A percentile compares a stretch with the other conserved stretches of the same genome.
phyloP scores from a whole-genome alignment of 2,797 vertebrate genomes.

The Pagetopsis macropterus region DNA sequence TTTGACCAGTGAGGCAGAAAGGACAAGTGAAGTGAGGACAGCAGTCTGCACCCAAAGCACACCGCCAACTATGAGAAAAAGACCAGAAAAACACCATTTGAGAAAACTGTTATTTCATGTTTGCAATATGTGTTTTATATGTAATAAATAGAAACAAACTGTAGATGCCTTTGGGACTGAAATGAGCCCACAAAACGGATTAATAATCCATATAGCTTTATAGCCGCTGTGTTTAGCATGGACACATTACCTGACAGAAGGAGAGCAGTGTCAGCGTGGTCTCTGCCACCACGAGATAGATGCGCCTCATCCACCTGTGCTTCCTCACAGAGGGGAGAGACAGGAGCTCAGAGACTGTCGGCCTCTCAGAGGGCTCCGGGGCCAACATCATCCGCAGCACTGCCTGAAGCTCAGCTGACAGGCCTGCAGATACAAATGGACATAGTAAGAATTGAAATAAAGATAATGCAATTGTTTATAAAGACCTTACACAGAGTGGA shows the following conservation, averaged over 20 bases:
- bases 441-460: not conserved
- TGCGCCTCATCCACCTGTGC: slow-evolving; percentile 75
- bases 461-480: not conserved
- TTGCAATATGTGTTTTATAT: too few species aligned
- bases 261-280: slow-evolving; percentile 66
- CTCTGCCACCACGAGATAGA: slow-evolving; percentile 74
- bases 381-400: slow-evolving; percentile 87
- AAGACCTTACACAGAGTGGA: not conserved
- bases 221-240: too few species aligned
- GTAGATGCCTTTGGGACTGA: too few species aligned
- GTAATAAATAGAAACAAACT: too few species aligned
- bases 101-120: too few species aligned
- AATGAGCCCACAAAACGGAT: too few species aligned
- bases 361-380: slow-evolving; percentile 83
- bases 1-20: slow-evolving; percentile 66
- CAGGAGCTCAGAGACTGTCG: slow-evolving; percentile 84
- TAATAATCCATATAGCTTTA: too few species aligned
- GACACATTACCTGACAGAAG: slow-evolving; percentile 74
- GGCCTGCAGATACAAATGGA: slow-evolving; percentile 56
- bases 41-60: slow-evolving; percentile 67
- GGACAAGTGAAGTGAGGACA: slow-evolving; percentile 70
- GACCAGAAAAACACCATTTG: not conserved
- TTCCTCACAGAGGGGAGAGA: slow-evolving; percentile 77
- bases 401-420: slow-evolving; percentile 86
- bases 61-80: slow-evolving; percentile 64